Evolutionary conservation across 1,140 invertebrate genomes (phyloP), one percentile per base, ranked within the genome.

Genomic region (Sesamia nonagrioides): DNA sequence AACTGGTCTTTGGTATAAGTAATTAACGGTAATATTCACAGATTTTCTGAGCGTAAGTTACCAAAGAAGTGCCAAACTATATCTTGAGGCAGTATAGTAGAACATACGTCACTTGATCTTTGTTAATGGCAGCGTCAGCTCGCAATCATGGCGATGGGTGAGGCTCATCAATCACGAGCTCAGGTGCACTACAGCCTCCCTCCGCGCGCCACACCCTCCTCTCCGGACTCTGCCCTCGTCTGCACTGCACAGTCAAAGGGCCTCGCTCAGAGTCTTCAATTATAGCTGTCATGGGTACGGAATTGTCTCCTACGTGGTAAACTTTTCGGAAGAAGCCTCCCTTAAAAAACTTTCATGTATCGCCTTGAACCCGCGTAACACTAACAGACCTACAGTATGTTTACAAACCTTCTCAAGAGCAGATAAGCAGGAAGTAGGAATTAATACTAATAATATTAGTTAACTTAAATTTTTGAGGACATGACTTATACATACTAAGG

Each of bases 81-180:
- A 9, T 18, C 61, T 66, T 45, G 37, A 42, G 37, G 17, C 37
- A 66, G 37, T 66, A 69, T 18, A 17, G 17, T 17, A 66, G 37
- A 42, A 69, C 40, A 50, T 69, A 50, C 66, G 66, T 69, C 40
- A 60, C 71, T 37, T 60, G 54, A 45, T 74, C 54, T 48, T 48
- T 74, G 58, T 50, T 86, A 82, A 84, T 80, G 85, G 83, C 60
- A 56, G 48, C 56, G 77, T 83, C 82, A 80, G 85, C 50, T 86
- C 80, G 83, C 85, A 88, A 90, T 90, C 87, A 90, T 90, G 84
- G 86, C 89, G 84, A 89, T 90, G 84, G 87, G 74, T 83, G 85
- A 72, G 40, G 68, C 81, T 91, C 89, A 92, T 92, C 89, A 90
- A 92, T 92, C 91, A 91, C 80, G 72, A 87, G 83, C 87, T 82